These are phyloP conservation scores for Drosophila kuntzei DNA, from an alignment of 2,888 invertebrate species.

Conservation along the genomic window DNA sequence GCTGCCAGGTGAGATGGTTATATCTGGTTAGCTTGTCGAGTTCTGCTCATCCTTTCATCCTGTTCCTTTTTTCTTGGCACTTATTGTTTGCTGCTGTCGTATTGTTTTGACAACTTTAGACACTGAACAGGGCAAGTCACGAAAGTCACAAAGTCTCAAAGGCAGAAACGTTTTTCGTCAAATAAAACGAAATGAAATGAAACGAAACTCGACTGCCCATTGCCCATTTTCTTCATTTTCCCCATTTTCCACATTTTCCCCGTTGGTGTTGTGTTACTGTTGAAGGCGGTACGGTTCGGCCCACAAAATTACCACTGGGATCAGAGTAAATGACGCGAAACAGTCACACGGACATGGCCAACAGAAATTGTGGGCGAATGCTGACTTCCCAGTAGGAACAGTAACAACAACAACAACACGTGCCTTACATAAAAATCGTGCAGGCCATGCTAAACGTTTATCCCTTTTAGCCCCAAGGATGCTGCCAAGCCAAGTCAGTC, in stretches of 20 bases:
- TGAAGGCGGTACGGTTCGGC: conserved; percentile 35
- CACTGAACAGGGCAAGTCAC: conserved; percentile 34
- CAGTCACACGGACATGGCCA: conserved; percentile 74
- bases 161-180: conserved; percentile 58
- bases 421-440: conserved; percentile 71
- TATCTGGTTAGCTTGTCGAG: conserved; percentile 34
- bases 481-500: conserved; percentile 33
- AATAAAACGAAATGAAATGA: conserved; percentile 46
- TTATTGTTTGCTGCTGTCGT: conserved; percentile 62
- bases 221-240: conserved; percentile 18
- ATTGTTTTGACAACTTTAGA: conserved; percentile 70
- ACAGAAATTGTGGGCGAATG: conserved; percentile 34
- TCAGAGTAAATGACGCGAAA: conserved; percentile 82
- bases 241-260: background rate
- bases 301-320: conserved; percentile 80
- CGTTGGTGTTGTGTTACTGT: conserved; percentile 46
- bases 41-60: conserved; percentile 18
- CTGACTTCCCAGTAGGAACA: background rate
- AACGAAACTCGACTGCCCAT: conserved; percentile 58
- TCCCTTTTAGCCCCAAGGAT: conserved; percentile 79
- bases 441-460: conserved; percentile 83
- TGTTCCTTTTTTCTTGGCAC: conserved; percentile 46
- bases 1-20: conserved; percentile 70
- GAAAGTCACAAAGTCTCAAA: conserved; percentile 41
- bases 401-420: conserved; percentile 53